phyloP scores from a whole-genome alignment of 2,888 invertebrate genomes.

The Capitulum mitella region DNA sequence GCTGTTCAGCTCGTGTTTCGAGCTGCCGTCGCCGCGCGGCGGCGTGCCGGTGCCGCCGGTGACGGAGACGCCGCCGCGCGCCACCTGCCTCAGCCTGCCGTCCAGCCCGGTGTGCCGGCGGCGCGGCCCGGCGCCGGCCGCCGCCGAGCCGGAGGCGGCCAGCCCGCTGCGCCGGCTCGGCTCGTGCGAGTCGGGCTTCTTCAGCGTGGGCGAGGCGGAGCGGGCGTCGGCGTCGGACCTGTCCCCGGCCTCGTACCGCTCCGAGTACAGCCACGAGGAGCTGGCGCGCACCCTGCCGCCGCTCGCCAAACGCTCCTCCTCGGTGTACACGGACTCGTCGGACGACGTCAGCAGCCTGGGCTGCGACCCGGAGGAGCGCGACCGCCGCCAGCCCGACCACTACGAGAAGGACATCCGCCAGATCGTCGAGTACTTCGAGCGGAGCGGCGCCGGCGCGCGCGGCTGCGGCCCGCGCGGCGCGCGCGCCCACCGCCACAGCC shows the following conservation, averaged over 20 bases:
- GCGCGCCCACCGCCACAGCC: slow-evolving; percentile 25
- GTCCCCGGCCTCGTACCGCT: slow-evolving; percentile 44
- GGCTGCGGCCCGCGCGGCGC: too few species aligned
- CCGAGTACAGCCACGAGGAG: slow-evolving; percentile 35
- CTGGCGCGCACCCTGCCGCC: slow-evolving; percentile 50
- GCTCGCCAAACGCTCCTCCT: slow-evolving; percentile 61
- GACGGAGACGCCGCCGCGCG: not conserved
- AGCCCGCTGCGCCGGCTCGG: slow-evolving; percentile 59
- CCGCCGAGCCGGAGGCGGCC: not conserved
- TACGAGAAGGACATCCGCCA: slow-evolving; percentile 47
- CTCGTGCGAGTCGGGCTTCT: slow-evolving; percentile 83
- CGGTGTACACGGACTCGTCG: slow-evolving; percentile 78
- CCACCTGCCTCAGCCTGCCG: slow-evolving; percentile 33
- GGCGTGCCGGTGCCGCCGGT: not conserved
- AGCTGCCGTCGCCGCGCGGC: slow-evolving; percentile 45
- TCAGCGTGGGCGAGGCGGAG: slow-evolving; percentile 70
- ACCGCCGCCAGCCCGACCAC: slow-evolving; percentile 29
- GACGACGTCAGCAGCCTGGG: slow-evolving; percentile 75
- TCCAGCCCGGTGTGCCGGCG: slow-evolving; percentile 27
- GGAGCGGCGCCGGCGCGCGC: slow-evolving; percentile 53
- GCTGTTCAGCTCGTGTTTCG: slow-evolving; percentile 67
- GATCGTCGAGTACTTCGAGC: slow-evolving; percentile 82
- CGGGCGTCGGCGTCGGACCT: slow-evolving; percentile 48
- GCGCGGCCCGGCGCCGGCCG: not conserved
- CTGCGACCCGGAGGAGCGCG: slow-evolving; percentile 57